phyloP scores from a whole-genome alignment of 2,888 invertebrate genomes.

The Xestia xanthographa region DNA sequence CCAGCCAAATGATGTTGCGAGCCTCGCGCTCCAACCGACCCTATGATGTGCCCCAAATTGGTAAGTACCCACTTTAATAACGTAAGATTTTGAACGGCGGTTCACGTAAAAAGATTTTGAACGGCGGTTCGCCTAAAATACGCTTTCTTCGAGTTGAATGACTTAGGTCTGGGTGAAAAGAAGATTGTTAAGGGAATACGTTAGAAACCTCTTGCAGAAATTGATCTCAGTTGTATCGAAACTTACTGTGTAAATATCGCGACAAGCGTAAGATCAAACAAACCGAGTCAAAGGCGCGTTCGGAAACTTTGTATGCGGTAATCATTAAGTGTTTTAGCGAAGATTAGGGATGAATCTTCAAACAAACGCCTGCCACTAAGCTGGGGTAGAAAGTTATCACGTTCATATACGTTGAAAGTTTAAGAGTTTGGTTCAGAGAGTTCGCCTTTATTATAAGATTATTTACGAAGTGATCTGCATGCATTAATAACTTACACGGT shows the following conservation, averaged over 20 bases:
- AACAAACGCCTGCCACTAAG: conserved; percentile 17
- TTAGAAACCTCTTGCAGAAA: background rate
- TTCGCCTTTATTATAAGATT: conserved; percentile 1
- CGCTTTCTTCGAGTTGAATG: background rate
- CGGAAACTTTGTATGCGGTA: conserved; percentile 31
- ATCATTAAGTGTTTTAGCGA: conserved; percentile 30
- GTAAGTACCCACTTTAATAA: conserved; percentile 87
- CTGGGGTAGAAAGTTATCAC: conserved; percentile 16
- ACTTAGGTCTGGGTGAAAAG: background rate
- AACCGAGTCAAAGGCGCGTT: conserved; percentile 8
- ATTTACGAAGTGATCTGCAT: conserved; percentile 17
- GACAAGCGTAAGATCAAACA: conserved; percentile 10
- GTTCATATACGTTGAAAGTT: conserved; percentile 3
- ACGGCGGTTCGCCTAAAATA: background rate
- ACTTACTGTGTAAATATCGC: background rate
- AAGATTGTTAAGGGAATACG: background rate
- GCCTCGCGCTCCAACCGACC: conserved; percentile 94
- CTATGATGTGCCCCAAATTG: conserved; percentile 97
- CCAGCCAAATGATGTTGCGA: conserved; percentile 94
- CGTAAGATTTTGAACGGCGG: background rate
- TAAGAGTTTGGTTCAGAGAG: conserved; percentile 3
- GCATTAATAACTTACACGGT: conserved; percentile 11
- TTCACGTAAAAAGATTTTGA: background rate
- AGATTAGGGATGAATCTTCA: conserved; percentile 26
- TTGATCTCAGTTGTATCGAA: conserved; percentile 1